Evolutionary conservation across 1,140 invertebrate species (phyloP), one percentile per base, ranked within the genome.

Genomic region (Drosophila kohkoa): DNA sequence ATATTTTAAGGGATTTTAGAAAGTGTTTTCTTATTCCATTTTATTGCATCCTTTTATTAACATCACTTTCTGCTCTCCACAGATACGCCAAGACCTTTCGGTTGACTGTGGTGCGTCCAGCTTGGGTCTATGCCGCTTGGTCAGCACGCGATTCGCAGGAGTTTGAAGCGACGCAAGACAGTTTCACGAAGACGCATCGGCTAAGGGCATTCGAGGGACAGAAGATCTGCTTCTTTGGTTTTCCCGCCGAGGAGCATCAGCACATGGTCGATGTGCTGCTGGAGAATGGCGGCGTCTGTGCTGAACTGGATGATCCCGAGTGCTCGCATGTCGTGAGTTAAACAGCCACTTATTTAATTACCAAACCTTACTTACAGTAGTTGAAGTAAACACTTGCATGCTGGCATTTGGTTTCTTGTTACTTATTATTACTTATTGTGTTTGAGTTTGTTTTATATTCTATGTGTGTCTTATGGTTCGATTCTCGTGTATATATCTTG

Each of bases 101-200:
- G 16, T 95, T 98, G 78, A 97, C 98, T 11, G 96, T 99, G 52
- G 96, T 99, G 94, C 95, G 95, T 58, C 95, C 95, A 65, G 95
- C 96, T 38, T 99, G 98, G 98, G 95, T 99, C 10, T 94, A 95
- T 90, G 94, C 95, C 67, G 95, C 96, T 52, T 99, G 98, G 98
- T 95, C 95, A 69, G 94, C 94, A 65, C 94, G 95, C 78, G 94
- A 97, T 90, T 94, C 97, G 77, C 83, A 94, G 16, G 93, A 94
- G 28, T 96, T 96, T 92, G 92, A 92, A 83, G 96, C 96, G 76
- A 95, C 94, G 52, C 94, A 95, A 79, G 95, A 96, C 64, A 93
- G 94, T 77, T 93, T 96, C 78, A 94, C 97, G 92, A 96, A 93
- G 69, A 93, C 95, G 70, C 95, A 97, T 92, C 96, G 96, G 81